Percentiles rank a stretch among this genome's conserved stretches.
phyloP scores from a whole-genome alignment of 2,113 vertebrate genomes.

The Crotalus tigris region DNA sequence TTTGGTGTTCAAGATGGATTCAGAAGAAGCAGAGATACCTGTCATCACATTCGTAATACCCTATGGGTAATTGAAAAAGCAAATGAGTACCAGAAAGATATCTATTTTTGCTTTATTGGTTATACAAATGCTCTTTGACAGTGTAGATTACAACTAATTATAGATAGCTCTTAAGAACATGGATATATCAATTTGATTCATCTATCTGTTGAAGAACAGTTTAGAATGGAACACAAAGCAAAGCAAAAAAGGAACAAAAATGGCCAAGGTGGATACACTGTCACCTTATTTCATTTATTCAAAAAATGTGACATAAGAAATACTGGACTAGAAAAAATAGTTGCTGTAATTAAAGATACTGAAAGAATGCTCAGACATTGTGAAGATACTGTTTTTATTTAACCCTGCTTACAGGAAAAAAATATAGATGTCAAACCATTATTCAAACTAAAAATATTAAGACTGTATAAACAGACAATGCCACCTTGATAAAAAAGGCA shows the following conservation, averaged over 20 bases:
- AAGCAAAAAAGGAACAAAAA: neutral
- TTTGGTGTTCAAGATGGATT: neutral
- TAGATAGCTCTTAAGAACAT: neutral
- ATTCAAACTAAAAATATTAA: neutral
- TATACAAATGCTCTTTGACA: neutral
- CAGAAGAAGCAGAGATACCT: neutral
- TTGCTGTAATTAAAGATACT: neutral
- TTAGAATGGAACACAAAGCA: neutral
- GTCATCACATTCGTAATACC: neutral
- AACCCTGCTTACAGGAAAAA: neutral
- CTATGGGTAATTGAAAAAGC: neutral
- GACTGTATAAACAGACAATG: neutral
- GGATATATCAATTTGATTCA: neutral
- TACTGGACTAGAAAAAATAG: neutral
- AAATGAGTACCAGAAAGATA: neutral
- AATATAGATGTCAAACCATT: neutral
- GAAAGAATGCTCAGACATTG: neutral
- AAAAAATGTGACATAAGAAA: neutral
- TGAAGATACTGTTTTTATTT: neutral
- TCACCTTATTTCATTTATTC: neutral
- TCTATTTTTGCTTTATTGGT: neutral
- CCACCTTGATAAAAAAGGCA: neutral
- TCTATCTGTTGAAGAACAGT: neutral
- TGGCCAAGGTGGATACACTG: neutral
- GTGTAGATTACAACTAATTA: neutral